Evolutionary conservation across 37 sponge, comb jelly and placozoan genomes (phyloP).

Genomic region (Mnemiopsis leidyi): DNA sequence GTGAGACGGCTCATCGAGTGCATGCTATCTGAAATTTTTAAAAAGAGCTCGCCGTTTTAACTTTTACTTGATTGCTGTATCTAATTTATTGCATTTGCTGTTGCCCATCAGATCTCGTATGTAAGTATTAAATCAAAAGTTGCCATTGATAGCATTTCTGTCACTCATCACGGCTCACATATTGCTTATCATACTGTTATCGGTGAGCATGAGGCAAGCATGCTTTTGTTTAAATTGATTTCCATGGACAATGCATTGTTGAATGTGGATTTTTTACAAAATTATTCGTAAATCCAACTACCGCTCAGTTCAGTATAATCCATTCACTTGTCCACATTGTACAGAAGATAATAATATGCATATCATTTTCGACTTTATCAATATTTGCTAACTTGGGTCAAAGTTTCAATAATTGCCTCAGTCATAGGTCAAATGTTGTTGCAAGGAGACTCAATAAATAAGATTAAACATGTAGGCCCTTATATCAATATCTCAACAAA

Average conservation of each 20-base stretch:
- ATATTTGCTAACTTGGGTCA: too few species aligned
- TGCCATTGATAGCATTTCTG: background rate
- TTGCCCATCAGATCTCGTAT: background rate
- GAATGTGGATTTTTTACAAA: too few species aligned
- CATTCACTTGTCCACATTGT: too few species aligned
- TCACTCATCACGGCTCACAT: background rate
- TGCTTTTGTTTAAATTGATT: background rate
- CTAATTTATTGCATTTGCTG: background rate
- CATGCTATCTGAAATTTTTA: background rate
- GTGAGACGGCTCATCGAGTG: background rate
- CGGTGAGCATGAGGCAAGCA: background rate
- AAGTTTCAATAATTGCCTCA: too few species aligned
- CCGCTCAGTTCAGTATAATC: too few species aligned
- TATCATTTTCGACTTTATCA: too few species aligned
- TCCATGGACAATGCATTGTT: background rate
- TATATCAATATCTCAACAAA: too few species aligned
- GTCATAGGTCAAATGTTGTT: too few species aligned
- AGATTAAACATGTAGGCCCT: too few species aligned
- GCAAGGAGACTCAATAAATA: too few species aligned
- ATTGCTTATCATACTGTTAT: background rate
- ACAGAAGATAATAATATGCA: too few species aligned
- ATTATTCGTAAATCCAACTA: too few species aligned
- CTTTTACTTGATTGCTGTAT: background rate
- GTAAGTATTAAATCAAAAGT: background rate
- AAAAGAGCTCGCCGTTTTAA: background rate